Conservation (phyloP, 2,113 vertebrate genomes). For the Amphiprion percula region DNA sequence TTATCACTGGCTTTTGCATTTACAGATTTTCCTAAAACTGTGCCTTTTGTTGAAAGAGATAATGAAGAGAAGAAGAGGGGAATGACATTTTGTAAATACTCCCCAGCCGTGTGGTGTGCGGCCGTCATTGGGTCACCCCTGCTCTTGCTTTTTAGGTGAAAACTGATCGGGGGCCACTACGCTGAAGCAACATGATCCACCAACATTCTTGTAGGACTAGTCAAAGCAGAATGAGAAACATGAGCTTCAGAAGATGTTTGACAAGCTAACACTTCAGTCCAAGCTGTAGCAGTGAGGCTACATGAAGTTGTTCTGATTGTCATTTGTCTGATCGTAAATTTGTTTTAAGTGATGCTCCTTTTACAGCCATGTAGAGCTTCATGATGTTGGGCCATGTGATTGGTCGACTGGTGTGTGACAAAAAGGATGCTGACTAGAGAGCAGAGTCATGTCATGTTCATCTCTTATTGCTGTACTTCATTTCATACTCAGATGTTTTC, state of each 20-base stretch:
- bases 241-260: neutral
- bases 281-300: neutral
- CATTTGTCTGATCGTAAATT: neutral
- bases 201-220: neutral
- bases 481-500: neutral
- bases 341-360: neutral
- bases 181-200: neutral
- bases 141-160: neutral
- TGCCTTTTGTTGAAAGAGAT: no score
- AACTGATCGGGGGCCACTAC: neutral
- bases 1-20: neutral
- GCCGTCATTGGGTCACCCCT: no score
- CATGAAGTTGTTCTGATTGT: neutral
- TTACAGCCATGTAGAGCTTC: neutral
- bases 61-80: no score
- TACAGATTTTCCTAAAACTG: no score
- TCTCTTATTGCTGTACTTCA: neutral
- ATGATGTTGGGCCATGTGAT: neutral
- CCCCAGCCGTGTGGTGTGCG: no score
- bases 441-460: neutral
- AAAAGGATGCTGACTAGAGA: neutral
- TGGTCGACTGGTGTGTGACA: neutral
- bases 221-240: neutral
- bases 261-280: neutral
- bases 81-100: no score